A percentile compares a stretch with the other conserved stretches of the same genome.
phyloP scores from a whole-genome alignment of 2,888 invertebrate genomes.

The Sphinx pinastri region DNA sequence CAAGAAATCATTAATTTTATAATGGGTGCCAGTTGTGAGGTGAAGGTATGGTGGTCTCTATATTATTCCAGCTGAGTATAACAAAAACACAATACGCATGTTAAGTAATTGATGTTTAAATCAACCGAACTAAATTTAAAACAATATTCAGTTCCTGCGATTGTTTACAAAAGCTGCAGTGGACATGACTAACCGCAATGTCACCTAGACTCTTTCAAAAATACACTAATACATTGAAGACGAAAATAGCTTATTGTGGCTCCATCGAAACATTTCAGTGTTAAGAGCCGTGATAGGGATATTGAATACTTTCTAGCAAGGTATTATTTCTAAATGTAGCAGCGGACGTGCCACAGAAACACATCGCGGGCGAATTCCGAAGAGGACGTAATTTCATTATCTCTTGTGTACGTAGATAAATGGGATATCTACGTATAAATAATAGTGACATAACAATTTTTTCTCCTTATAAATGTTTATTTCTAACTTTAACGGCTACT shows the following conservation, averaged over 20 bases:
- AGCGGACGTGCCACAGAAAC: neutral
- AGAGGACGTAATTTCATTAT: constrained; percentile 10
- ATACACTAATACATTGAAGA: constrained; percentile 4
- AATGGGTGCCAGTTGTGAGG: too few relatives aligned
- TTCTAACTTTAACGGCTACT: constrained; percentile 5
- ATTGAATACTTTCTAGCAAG: constrained; percentile 5
- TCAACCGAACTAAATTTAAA: neutral
- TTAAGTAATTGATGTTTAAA: neutral
- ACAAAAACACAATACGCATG: neutral
- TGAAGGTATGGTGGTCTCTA: too few relatives aligned
- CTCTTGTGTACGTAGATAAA: neutral
- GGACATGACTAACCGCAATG: constrained; percentile 20
- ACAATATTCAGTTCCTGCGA: neutral
- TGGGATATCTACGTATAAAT: neutral
- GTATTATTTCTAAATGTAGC: neutral
- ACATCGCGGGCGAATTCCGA: neutral
- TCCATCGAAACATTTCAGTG: constrained; percentile 3
- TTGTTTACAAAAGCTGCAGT: constrained; percentile 13
- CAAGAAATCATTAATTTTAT: too few relatives aligned
- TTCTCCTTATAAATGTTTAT: constrained; percentile 1
- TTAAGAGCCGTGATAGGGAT: neutral
- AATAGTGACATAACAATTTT: neutral
- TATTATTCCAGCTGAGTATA: too few relatives aligned
- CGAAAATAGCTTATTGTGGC: constrained; percentile 4
- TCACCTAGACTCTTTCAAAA: constrained; percentile 21